Percentiles rank a stretch among this genome's conserved stretches.
These are phyloP conservation scores for Eupleurogrammus muticus DNA, from an alignment of 2,797 vertebrate species.

Conservation along the genomic window DNA sequence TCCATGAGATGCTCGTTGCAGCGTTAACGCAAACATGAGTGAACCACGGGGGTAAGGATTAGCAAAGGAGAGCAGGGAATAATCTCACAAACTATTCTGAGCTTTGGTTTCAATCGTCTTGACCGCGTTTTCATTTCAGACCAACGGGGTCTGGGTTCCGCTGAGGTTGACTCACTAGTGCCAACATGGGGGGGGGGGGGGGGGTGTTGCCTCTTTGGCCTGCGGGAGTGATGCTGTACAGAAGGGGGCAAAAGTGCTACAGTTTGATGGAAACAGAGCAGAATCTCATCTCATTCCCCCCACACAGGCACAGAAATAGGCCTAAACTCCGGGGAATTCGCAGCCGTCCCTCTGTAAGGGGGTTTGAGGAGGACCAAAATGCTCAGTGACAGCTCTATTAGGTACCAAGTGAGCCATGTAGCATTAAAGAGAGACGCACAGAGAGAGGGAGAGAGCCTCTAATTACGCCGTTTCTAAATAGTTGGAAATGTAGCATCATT, in stretches of 20 bases:
- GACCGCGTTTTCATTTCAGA: slow-evolving; percentile 5
- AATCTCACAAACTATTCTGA: slow-evolving; percentile 58
- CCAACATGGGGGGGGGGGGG: too few species aligned
- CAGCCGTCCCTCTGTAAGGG: slow-evolving; percentile 62
- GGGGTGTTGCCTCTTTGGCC: slow-evolving; percentile 17
- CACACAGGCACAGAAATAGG: slow-evolving; percentile 63
- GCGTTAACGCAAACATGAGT: slow-evolving; percentile 57
- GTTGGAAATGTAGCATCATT: slow-evolving; percentile 36
- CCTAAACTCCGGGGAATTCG: slow-evolving; percentile 66
- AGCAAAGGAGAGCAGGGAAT: slow-evolving; percentile 39
- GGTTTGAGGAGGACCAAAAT: slow-evolving; percentile 69
- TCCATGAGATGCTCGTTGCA: slow-evolving; percentile 70
- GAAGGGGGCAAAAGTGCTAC: slow-evolving; percentile 20
- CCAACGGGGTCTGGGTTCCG: slow-evolving; percentile 4
- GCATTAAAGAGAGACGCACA: slow-evolving; percentile 52
- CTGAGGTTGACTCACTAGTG: neutral
- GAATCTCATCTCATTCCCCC: slow-evolving; percentile 58
- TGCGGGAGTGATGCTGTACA: slow-evolving; percentile 17
- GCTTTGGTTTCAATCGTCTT: slow-evolving; percentile 19
- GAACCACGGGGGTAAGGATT: slow-evolving; percentile 55
- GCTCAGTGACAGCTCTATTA: slow-evolving; percentile 79
- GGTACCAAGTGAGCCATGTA: slow-evolving; percentile 76
- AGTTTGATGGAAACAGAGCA: slow-evolving; percentile 49
- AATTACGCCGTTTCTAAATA: slow-evolving; percentile 54
- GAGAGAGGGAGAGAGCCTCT: slow-evolving; percentile 31